Evolutionary conservation across 1,140 invertebrate genomes (phyloP).

Genomic region (Cotesia vestalis): DNA sequence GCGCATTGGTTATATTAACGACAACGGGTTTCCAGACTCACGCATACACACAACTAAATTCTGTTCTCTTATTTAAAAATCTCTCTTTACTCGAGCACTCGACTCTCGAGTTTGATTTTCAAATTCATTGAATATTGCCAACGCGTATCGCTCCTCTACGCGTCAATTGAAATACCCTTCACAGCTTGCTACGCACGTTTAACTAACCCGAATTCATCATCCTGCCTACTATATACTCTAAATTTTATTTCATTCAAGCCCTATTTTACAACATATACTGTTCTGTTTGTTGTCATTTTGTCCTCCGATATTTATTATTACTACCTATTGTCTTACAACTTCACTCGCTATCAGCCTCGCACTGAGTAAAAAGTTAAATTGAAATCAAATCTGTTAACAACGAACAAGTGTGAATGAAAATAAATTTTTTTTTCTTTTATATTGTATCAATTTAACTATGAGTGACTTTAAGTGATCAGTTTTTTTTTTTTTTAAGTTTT

Average conservation of each 20-base stretch:
- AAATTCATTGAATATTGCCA: conserved; percentile 42
- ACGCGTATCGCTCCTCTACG: conserved; percentile 27
- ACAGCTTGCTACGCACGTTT: conserved; percentile 5
- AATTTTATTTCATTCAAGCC: not conserved
- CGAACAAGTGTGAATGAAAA: too few species aligned
- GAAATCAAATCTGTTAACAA: too few species aligned
- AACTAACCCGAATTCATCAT: not conserved
- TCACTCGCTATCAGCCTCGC: too few species aligned
- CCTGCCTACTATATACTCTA: not conserved
- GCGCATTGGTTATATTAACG: conserved; percentile 47
- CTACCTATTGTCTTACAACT: too few species aligned
- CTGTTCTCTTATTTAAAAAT: not conserved
- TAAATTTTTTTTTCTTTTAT: too few species aligned
- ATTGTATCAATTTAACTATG: too few species aligned
- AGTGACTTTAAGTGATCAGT: not conserved
- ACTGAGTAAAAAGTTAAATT: too few species aligned
- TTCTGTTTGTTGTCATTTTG: too few species aligned
- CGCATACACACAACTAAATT: conserved; percentile 20
- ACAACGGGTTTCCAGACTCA: conserved; percentile 43
- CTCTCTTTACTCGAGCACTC: not conserved
- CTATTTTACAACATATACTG: not conserved
- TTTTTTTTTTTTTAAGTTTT: not conserved
- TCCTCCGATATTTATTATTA: too few species aligned
- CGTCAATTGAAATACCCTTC: conserved; percentile 25
- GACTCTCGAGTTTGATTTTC: conserved; percentile 25